Evolutionary conservation across 2,888 invertebrate species (phyloP).

Genomic region (Melieria crassipennis): DNA sequence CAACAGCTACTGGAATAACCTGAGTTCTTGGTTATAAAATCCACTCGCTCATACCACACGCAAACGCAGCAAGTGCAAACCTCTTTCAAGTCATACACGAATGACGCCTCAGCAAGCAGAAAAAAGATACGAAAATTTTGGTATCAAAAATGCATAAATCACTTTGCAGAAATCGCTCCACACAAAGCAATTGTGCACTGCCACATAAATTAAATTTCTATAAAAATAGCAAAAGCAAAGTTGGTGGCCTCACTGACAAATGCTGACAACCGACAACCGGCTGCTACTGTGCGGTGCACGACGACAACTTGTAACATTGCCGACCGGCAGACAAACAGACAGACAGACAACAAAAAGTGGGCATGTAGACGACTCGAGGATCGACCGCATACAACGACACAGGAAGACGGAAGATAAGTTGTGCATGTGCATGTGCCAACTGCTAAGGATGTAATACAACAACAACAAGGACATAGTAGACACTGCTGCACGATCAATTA

Average conservation of each 20-base stretch:
- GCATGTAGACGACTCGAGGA: background rate
- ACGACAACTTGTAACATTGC: constrained; percentile 55
- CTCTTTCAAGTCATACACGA: too few species aligned
- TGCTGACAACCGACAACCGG: background rate
- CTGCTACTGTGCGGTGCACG: constrained; percentile 47
- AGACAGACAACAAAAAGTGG: constrained; percentile 18
- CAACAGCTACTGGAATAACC: too few species aligned
- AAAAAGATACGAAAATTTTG: constrained; percentile 7
- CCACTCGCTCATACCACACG: too few species aligned
- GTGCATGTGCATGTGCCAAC: background rate
- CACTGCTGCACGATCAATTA: background rate
- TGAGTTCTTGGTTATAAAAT: too few species aligned
- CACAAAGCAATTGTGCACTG: constrained; percentile 32
- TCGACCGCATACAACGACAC: constrained; percentile 11
- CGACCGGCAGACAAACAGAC: constrained; percentile 43
- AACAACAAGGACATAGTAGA: background rate
- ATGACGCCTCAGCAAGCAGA: background rate
- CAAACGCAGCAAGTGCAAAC: too few species aligned
- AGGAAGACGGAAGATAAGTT: constrained; percentile 22
- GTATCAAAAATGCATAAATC: constrained; percentile 60
- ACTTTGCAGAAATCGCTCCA: constrained; percentile 31
- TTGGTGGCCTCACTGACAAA: constrained; percentile 50
- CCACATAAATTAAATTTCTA: constrained; percentile 56
- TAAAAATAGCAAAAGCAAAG: constrained; percentile 58
- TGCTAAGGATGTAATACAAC: background rate